Conservation (phyloP, 2,113 vertebrate genomes). For the Tragelaphus strepsiceros region DNA sequence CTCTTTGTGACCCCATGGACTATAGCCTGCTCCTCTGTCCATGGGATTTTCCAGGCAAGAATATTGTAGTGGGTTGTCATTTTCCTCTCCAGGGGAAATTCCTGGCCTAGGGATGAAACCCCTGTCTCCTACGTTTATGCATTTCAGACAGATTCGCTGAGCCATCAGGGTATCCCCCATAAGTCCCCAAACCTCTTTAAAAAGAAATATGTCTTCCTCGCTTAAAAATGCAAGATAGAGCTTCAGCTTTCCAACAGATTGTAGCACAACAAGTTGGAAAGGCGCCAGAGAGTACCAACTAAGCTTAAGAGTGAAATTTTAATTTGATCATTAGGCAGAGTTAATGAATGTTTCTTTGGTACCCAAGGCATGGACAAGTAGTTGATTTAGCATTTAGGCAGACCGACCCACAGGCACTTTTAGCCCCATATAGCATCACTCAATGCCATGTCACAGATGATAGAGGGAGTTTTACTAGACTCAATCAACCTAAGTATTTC, state of each 20-base stretch:
- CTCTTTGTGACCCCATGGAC: background rate
- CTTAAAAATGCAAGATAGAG: background rate
- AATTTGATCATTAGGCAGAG: background rate
- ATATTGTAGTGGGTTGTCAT: background rate
- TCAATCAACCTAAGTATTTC: background rate
- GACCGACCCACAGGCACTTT: background rate
- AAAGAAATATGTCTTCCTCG: background rate
- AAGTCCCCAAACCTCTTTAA: background rate
- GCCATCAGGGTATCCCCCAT: background rate
- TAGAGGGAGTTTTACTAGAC: background rate
- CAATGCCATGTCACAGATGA: background rate
- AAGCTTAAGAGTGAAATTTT: background rate
- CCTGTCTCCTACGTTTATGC: background rate
- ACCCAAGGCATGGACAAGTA: background rate
- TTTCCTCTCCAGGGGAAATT: background rate
- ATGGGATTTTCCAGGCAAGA: background rate
- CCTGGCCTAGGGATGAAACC: rapidly evolving
- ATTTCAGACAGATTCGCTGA: background rate
- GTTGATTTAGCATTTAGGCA: background rate
- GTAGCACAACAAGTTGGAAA: background rate
- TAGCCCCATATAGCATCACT: background rate
- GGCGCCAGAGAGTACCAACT: background rate
- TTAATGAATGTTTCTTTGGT: background rate
- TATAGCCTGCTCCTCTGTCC: background rate
- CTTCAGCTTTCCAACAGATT: background rate